Evolutionary conservation across 1,140 invertebrate species (phyloP).

Genomic region (Semibalanus balanoides): DNA sequence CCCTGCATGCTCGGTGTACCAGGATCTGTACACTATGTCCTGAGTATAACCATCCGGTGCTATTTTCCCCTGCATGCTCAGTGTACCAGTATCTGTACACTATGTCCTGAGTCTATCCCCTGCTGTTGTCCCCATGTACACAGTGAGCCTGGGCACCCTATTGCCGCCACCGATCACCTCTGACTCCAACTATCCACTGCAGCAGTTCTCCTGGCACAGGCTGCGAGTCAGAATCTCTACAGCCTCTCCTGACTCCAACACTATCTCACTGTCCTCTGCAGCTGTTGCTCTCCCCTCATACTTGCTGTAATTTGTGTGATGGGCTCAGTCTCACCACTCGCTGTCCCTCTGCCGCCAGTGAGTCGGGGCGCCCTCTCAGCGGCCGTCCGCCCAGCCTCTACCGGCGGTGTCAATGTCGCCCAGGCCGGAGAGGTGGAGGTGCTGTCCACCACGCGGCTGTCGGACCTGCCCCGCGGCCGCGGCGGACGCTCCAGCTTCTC

Average conservation of each 20-base stretch:
- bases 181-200: no score
- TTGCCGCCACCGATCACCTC: no score
- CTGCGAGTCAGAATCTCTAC: background rate
- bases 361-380: background rate
- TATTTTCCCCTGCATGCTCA: no score
- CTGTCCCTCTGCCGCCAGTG: background rate
- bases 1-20: no score
- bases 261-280: background rate
- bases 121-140: no score
- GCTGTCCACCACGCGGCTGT: conserved; percentile 24
- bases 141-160: no score
- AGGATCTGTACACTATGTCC: no score
- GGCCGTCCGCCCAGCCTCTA: background rate
- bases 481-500: conserved; percentile 92
- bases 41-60: no score
- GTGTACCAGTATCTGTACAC: no score
- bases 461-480: conserved; percentile 62
- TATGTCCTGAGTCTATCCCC: no score
- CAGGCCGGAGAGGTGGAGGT: background rate
- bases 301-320: background rate
- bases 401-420: background rate
- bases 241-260: background rate
- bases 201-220: no score
- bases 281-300: background rate
- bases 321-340: background rate